Conservation (phyloP, 1,140 invertebrate species). For the Drosophila persimilis region DNA sequence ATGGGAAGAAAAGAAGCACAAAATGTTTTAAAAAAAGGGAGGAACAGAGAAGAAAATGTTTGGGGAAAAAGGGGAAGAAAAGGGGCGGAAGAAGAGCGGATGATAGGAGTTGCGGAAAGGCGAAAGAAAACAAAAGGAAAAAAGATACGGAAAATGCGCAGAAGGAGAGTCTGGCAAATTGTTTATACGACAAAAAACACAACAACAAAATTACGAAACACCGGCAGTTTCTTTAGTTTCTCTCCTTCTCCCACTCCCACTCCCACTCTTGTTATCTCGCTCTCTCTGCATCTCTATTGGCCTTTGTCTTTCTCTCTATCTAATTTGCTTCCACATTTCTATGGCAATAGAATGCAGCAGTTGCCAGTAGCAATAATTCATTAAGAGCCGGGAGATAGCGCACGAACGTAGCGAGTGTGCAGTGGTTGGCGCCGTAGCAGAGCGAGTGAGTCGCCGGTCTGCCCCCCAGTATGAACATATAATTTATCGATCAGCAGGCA, state of each 20-base stretch:
- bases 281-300: neutral
- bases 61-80: slow-evolving; percentile 29
- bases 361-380: slow-evolving; percentile 31
- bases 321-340: slow-evolving; percentile 12
- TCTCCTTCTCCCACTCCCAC: neutral
- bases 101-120: slow-evolving; percentile 36
- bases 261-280: neutral
- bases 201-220: slow-evolving; percentile 35
- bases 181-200: slow-evolving; percentile 29
- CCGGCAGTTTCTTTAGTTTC: slow-evolving; percentile 55
- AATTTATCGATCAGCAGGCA: neutral
- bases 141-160: slow-evolving; percentile 10
- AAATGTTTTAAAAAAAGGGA: neutral
- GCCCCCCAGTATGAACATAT: no score
- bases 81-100: slow-evolving; percentile 1
- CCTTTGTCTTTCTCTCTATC: slow-evolving; percentile 7
- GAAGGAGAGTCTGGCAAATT: slow-evolving; percentile 38
- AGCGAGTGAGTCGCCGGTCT: no score
- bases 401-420: no score
- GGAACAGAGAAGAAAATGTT: slow-evolving; percentile 39
- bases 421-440: no score
- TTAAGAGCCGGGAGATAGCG: neutral
- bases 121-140: slow-evolving; percentile 49
- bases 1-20: slow-evolving; percentile 3
- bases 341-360: slow-evolving; percentile 32